A percentile compares a stretch with the other conserved stretches of the same genome.
Conservation (phyloP, 2,113 vertebrate genomes). For the Sebastes fasciatus region DNA sequence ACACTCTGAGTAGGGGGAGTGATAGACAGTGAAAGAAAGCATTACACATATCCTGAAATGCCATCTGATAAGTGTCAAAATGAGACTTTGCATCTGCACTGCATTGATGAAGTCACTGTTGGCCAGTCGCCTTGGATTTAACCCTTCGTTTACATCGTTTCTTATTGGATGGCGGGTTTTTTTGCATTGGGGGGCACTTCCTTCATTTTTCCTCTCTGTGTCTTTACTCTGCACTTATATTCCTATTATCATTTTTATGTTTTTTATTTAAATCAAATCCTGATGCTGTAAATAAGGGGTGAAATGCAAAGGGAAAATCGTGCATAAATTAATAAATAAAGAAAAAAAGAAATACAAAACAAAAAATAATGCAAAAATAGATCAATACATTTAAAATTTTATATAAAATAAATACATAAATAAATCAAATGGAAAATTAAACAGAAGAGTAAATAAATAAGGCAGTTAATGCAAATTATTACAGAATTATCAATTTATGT, state of each 20-base stretch:
- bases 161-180: background rate
- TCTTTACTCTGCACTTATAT: background rate
- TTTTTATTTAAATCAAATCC: background rate
- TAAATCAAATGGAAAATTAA: no score
- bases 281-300: no score
- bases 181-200: background rate
- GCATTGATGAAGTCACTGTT: constrained; percentile 67
- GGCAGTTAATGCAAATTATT: no score
- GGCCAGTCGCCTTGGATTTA: constrained; percentile 47
- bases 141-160: constrained; percentile 37
- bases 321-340: no score
- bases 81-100: constrained; percentile 74
- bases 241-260: background rate
- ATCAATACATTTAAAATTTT: no score
- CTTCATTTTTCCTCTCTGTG: background rate
- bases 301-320: no score
- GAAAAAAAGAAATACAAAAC: no score
- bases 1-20: constrained; percentile 33
- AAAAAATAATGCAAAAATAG: no score
- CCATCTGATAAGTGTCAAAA: constrained; percentile 71
- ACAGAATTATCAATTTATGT: no score
- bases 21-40: constrained; percentile 53
- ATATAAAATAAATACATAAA: no score
- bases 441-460: no score
- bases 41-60: constrained; percentile 55